Evolutionary conservation across 2,888 invertebrate species (phyloP).

Genomic region (Luperina nickerlii): DNA sequence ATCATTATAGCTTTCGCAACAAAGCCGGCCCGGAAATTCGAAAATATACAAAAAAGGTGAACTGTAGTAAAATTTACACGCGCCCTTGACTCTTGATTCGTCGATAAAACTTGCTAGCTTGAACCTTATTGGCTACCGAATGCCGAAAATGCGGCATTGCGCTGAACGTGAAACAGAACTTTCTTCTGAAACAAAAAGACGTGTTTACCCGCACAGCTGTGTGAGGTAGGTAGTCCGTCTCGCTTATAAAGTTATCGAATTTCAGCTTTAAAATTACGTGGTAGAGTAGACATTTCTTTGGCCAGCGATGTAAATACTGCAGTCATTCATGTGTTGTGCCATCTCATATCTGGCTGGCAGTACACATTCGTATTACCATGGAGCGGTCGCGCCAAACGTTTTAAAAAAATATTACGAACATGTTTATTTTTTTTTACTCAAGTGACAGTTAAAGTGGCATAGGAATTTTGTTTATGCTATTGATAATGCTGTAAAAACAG

Average conservation of each 20-base stretch:
- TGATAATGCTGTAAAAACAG: slow-evolving; percentile 20
- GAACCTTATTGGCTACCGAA: slow-evolving; percentile 59
- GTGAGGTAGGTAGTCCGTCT: slow-evolving; percentile 39
- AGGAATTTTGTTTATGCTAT: slow-evolving; percentile 32
- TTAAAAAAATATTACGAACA: slow-evolving; percentile 43
- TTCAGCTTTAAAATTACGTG: slow-evolving; percentile 31
- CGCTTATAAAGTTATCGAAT: slow-evolving; percentile 11
- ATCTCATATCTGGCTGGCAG: slow-evolving; percentile 64
- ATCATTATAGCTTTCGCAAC: slow-evolving; percentile 35
- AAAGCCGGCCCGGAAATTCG: slow-evolving; percentile 40
- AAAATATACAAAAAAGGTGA: slow-evolving; percentile 44
- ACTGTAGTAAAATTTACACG: slow-evolving; percentile 57
- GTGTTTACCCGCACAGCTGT: slow-evolving; percentile 60
- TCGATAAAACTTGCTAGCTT: slow-evolving; percentile 63
- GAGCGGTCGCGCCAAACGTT: slow-evolving; percentile 59
- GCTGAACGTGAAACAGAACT: slow-evolving; percentile 63
- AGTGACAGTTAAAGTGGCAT: slow-evolving; percentile 39
- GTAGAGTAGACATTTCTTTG: slow-evolving; percentile 49
- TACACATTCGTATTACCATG: slow-evolving; percentile 59
- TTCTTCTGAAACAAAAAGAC: slow-evolving; percentile 63
- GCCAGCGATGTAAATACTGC: slow-evolving; percentile 55
- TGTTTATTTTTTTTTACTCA: slow-evolving; percentile 40
- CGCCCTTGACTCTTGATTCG: slow-evolving; percentile 68
- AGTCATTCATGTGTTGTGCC: slow-evolving; percentile 67
- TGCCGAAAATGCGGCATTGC: slow-evolving; percentile 66